Evolutionary conservation across 2,888 invertebrate genomes (phyloP).

Genomic region (Netelia inedita): DNA sequence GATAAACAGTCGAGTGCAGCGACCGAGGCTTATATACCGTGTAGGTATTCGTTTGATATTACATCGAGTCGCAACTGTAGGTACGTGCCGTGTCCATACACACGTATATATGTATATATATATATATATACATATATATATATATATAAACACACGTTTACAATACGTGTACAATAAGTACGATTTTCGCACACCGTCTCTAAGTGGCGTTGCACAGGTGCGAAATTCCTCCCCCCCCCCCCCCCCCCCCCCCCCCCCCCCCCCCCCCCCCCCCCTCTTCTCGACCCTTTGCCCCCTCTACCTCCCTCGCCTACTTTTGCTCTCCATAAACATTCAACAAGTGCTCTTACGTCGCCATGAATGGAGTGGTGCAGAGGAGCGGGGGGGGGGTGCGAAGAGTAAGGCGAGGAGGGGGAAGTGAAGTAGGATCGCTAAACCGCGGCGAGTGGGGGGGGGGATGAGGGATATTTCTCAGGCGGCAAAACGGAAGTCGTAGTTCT

Average conservation of each 20-base stretch:
- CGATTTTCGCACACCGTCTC: conserved; percentile 31
- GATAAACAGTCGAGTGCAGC: conserved; percentile 32
- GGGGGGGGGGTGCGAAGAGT: background rate
- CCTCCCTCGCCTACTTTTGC: conserved; percentile 33
- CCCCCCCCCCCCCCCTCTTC: conserved; percentile 13
- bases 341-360: conserved; percentile 52
- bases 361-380: background rate
- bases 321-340: conserved; percentile 68
- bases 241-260: background rate
- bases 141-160: background rate
- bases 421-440: too few relatives aligned
- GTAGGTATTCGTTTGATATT: conserved; percentile 45
- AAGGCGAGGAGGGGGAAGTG: too few relatives aligned
- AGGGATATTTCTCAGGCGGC: conserved; percentile 32
- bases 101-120: background rate
- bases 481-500: conserved; percentile 57
- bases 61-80: conserved; percentile 21
- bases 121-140: background rate
- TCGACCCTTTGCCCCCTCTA: background rate
- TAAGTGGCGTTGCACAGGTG: conserved; percentile 55
- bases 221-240: conserved; percentile 39
- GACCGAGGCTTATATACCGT: background rate
- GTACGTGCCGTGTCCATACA: background rate
- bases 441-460: background rate
- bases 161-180: background rate